These are phyloP conservation scores for Mixornis gularis DNA, from an alignment of 2,113 vertebrate genomes.

Conservation along the genomic window DNA sequence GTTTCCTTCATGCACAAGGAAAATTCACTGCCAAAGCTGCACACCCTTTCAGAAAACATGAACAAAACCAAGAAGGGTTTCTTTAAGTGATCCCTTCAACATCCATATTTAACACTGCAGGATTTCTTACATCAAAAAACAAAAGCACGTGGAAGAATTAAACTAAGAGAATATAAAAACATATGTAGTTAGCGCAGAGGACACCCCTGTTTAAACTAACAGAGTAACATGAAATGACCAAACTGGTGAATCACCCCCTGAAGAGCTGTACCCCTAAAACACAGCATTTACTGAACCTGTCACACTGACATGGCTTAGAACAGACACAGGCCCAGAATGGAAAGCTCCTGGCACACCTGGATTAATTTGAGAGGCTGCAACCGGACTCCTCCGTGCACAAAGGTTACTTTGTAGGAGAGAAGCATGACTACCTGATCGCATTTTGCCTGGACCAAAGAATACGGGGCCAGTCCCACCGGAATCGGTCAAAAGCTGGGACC, in stretches of 20 bases:
- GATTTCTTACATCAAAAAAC: not conserved
- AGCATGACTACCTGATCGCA: accelerated
- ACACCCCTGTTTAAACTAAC: not conserved
- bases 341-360: not conserved
- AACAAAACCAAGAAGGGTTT: not conserved
- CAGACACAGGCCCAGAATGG: not conserved
- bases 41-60: not conserved
- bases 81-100: not conserved
- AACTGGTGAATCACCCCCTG: not conserved
- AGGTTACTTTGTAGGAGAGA: not conserved
- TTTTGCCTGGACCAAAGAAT: not conserved
- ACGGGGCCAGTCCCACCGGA: not conserved
- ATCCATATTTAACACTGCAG: not conserved
- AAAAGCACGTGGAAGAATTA: not conserved
- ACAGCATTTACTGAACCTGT: not conserved
- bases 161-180: not conserved
- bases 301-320: not conserved
- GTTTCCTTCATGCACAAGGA: not conserved
- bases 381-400: not conserved
- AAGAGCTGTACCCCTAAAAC: not conserved
- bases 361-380: not conserved
- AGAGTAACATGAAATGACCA: accelerated
- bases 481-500: not conserved
- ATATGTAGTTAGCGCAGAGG: accelerated
- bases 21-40: not conserved